Evolutionary conservation across 2,888 invertebrate genomes (phyloP), one percentile per base, ranked within the genome.

Genomic region (Augochlorella aurata): DNA sequence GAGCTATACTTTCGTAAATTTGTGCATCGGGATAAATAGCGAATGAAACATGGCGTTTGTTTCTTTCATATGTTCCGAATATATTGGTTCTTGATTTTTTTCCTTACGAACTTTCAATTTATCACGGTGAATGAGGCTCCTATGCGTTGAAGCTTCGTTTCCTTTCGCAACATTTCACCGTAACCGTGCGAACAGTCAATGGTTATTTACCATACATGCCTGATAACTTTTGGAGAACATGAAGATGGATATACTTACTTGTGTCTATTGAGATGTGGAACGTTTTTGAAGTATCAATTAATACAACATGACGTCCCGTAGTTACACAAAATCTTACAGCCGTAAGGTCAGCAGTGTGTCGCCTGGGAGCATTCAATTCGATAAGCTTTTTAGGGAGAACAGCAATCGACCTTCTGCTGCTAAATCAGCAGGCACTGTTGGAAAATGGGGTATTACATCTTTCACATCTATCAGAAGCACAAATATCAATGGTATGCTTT

Each of bases 401-500:
- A 97, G 96, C 93, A 98, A 97, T 93, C 96, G 97, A 90, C 98
- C 98, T 12, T 96, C 97, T 74, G 98, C 98, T 76, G 97, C 98
- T 73, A 96, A 97, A 87, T 98, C 98, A 49, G 97, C 98, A 87
- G 98, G 98, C 85, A 97, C 97, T 50, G 97, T 98, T 87, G 98
- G 98, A 89, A 97, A 98, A 95, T 98, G 98, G 98, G 98, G 98
- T 88, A 97, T 97, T 93, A 98, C 98, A 91, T 98, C 98, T 85
- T 98, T 98, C 94, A 98, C 98, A 44, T 98, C 98, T 5, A 97
- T 98, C 84, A 95, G 98, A 90, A 97, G 96, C 92, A 95, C 96
- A 87, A 95, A 96, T 90, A 92, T 94, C 85, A 97, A 96, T 94
- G 96, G 96, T 96, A 83, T n/a, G 74, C 45, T 50, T 21, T 12